These are phyloP conservation scores for Lithobates pipiens DNA, from an alignment of 2,797 vertebrate species.

Conservation along the genomic window DNA sequence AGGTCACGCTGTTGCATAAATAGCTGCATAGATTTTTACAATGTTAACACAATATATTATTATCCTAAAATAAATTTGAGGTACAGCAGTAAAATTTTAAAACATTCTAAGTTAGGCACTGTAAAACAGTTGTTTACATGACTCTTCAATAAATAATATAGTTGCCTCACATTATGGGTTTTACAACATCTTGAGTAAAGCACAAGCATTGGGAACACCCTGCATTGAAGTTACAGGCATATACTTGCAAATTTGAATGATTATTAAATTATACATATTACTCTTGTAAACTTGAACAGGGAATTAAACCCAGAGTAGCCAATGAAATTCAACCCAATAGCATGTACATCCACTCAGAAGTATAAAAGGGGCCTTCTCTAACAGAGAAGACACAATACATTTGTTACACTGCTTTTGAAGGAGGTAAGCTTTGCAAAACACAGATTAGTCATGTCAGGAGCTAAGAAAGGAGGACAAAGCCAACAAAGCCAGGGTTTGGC, in stretches of 20 bases:
- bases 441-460: conserved; percentile 18
- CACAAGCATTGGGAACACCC: conserved; percentile 35
- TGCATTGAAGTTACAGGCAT: not conserved
- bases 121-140: not conserved
- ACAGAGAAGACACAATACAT: not conserved
- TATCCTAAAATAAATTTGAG: not conserved
- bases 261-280: conserved; percentile 40
- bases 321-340: conserved; percentile 3
- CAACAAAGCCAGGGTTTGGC: not conserved
- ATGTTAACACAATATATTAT: not conserved
- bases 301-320: not conserved
- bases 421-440: not conserved
- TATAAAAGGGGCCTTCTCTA: conserved; percentile 31
- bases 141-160: not conserved
- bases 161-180: not conserved
- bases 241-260: not conserved
- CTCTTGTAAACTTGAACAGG: not conserved
- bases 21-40: not conserved
- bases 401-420: not conserved
- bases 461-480: conserved; percentile 23
- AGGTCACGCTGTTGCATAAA: no score
- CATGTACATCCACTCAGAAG: no score
- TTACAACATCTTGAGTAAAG: conserved; percentile 15
- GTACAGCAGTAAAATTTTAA: not conserved
- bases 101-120: not conserved